Evolutionary conservation across 92 coral and sea anemone species (phyloP), one percentile per base, ranked within the genome.

Genomic region (Actinostola sp.): DNA sequence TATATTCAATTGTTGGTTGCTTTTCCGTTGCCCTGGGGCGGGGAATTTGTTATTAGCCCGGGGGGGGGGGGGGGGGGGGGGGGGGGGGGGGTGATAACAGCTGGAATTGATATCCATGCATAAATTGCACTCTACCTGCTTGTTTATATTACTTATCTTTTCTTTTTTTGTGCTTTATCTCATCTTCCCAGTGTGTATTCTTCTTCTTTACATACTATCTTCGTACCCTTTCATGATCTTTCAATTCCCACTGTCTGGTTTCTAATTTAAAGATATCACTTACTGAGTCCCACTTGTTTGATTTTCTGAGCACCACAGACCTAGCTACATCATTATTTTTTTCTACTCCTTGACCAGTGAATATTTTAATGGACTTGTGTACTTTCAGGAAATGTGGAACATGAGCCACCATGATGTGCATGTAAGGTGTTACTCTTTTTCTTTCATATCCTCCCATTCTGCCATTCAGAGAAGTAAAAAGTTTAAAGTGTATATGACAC

Each of bases 321-420:
- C 60, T 29, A 7, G 86, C 80, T 24, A 58, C 14, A 43, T 57
- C 71, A n/a, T n/a, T n/a, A 34, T 85, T 73, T 50, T 72, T 79
- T 51, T 79, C 86, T 0, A 79, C 82, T 10, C 76, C 89, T 48
- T 84, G 89, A 10, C 85, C 85, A 13, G 89, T 85, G 43, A 74
- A 81, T 26, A 61, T 42, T 27, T 81, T 81, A 4, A 81, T 59
- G 30, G 80, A 43, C 51, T 61, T 50, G 53, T 70, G 59, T 24
- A 50, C 11, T 63, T 76, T 21, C 1, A 86, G 54, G 33, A 86
- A 86, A 55, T 57, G 70, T 31, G 88, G 92, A 32, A 87, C 67
- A 45, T 82, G 85, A 35, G 63, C 74, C 8, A 63, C 78, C 80
- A 77, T 42, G n/a, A 82, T 77, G 50, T 72, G 85, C 72, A 71